phyloP scores from a whole-genome alignment of 1,140 invertebrate genomes.

The Zelostemma sp. region DNA sequence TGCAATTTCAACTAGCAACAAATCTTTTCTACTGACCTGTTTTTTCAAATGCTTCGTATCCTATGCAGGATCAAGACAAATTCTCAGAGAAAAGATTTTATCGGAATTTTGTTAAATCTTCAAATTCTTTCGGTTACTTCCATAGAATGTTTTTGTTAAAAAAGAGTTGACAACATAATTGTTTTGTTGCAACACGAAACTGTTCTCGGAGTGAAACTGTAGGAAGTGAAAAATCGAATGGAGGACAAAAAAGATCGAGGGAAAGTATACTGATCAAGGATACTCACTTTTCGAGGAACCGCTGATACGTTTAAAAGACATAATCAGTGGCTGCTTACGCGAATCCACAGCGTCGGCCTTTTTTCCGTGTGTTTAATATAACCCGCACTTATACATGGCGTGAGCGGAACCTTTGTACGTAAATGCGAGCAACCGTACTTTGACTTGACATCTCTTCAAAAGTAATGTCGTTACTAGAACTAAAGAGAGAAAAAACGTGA shows the following conservation, averaged over 20 bases:
- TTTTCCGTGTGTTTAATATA: constrained; percentile 53
- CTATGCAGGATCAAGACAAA: no score
- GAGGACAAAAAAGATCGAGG: constrained; percentile 27
- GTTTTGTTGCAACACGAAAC: no score
- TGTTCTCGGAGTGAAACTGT: constrained; percentile 12
- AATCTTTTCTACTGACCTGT: no score
- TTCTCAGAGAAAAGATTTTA: no score
- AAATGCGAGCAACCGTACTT: constrained; percentile 23
- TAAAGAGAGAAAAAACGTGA: constrained; percentile 14
- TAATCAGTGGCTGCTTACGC: constrained; percentile 50
- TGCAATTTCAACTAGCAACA: no score
- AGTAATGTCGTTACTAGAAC: constrained; percentile 22
- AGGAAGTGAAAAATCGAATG: constrained; percentile 28
- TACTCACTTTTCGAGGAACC: constrained; percentile 23
- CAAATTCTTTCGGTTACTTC: no score
- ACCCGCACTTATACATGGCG: constrained; percentile 52
- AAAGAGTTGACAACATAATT: no score
- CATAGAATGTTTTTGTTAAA: no score
- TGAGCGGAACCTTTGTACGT: constrained; percentile 50
- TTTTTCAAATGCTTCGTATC: no score
- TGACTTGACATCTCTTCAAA: constrained; percentile 38
- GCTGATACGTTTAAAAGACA: constrained; percentile 50
- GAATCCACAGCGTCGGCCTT: constrained; percentile 34
- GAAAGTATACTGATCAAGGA: constrained; percentile 16
- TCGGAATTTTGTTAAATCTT: no score